phyloP scores from a whole-genome alignment of 2,113 vertebrate species.

The Phylloscopus trochiloides region DNA sequence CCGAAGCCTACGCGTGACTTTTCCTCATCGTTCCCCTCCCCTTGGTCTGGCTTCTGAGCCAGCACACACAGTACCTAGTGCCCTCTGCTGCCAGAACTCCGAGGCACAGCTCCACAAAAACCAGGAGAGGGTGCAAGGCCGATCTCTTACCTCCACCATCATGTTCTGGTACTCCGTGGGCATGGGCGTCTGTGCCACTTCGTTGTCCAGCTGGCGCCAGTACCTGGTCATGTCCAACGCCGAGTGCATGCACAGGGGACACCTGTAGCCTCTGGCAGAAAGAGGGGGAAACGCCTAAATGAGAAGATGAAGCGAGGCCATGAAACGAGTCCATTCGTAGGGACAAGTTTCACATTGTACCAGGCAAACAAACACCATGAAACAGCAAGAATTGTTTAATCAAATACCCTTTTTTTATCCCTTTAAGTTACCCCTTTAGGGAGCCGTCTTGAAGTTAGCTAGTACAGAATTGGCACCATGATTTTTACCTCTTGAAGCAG shows the following conservation, averaged over 20 bases:
- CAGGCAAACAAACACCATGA: neutral
- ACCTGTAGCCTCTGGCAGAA: slow-evolving; percentile 83
- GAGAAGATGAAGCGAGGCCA: neutral
- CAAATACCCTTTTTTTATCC: neutral
- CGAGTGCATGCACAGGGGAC: slow-evolving; percentile 93
- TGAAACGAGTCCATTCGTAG: neutral
- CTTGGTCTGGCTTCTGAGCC: neutral
- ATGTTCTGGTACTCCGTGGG: slow-evolving; percentile 87
- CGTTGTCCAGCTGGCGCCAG: slow-evolving; percentile 87
- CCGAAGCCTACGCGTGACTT: rapidly evolving
- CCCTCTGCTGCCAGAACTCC: neutral
- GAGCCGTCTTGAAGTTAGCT: neutral
- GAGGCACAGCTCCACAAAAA: neutral
- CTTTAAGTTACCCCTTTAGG: neutral
- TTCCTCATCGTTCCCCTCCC: neutral
- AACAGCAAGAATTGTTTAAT: neutral
- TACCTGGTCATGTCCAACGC: slow-evolving; percentile 83
- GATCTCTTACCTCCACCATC: slow-evolving; percentile 82
- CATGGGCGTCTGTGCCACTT: slow-evolving; percentile 89
- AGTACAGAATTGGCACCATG: rapidly evolving
- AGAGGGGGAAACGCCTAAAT: neutral
- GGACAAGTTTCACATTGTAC: neutral
- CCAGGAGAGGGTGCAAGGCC: rapidly evolving
- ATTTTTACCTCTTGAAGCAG: neutral
- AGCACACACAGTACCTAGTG: neutral